Base-by-base conservation (phyloP, 1,140 invertebrate species). In the Sesamia nonagrioides region DNA sequence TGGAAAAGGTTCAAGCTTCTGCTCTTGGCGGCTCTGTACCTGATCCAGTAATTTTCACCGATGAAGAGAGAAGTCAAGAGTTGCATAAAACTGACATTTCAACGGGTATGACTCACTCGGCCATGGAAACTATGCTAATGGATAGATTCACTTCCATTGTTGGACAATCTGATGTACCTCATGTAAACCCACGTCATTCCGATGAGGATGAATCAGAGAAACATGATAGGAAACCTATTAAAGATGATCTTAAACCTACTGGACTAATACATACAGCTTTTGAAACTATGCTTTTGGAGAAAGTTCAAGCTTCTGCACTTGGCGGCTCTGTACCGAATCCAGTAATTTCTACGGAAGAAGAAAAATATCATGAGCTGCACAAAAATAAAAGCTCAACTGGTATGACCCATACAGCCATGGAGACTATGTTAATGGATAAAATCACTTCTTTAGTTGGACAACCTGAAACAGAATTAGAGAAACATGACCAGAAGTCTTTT, bases 261-360 rank as follows among this genome's bases (percentile, higher is more conserved):
- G 18, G 88, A 45, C 81, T 94, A 61, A 63, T 93, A 21, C 86
- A 90, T 77, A 91, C 91, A 37, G 93, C 91, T 18, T 85, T 94
- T 63, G 85, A 94, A 82, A 91, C 89, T 52, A 92, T 93, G 73
- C 81, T 94, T 11, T 79, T 94, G 33, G 94, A 95, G 17, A 92
- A 91, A 86, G 87, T 88, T 27, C 86, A 91, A 60, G 18, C 75
- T 17, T 61, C 73, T 21, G 73, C 42, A n/a, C 17, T 75, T 8
- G 73, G 58, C 35, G 58, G 40, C 7, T 9, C 6, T 37, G n/a
- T 75, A 18, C 21, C 40, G 15, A 40, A 75, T 50, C 58, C 73
- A 63, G 58, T 75, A 3, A 42, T 74, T 9, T 21, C 21, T 50
- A 33, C 9, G 18, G 33, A 73, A 35, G 33, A 73, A 21, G 66